These are phyloP conservation scores for Diceros bicornis DNA, from an alignment of 2,797 vertebrate species.

Conservation along the genomic window DNA sequence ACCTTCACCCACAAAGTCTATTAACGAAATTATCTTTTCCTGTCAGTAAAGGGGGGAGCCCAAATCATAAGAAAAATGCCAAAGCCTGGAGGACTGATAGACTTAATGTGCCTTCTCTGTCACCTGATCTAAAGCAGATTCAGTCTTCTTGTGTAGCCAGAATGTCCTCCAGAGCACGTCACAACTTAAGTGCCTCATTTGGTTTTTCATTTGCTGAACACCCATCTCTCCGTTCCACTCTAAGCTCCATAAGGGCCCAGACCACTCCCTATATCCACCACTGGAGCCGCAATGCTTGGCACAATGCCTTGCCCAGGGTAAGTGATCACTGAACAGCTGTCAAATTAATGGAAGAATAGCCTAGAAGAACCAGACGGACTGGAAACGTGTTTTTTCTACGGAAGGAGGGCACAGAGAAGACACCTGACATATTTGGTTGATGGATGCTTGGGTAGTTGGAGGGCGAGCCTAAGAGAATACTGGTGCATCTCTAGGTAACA, in stretches of 20 bases:
- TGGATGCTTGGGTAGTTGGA: not conserved
- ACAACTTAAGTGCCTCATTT: not conserved
- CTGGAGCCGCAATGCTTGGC: not conserved
- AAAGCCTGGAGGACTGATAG: not conserved
- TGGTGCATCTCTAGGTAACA: not conserved
- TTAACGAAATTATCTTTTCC: conserved; percentile 12
- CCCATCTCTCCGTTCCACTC: not conserved
- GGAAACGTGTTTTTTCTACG: conserved; percentile 23
- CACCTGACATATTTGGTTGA: not conserved
- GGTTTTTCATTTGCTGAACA: conserved; percentile 24
- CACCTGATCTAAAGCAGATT: conserved; percentile 31
- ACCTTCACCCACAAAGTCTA: not conserved
- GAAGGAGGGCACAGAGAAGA: conserved; percentile 35
- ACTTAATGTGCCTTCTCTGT: not conserved
- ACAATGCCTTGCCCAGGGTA: not conserved
- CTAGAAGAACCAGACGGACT: conserved; percentile 20
- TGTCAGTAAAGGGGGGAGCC: not conserved
- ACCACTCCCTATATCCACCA: not conserved
- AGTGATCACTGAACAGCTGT: conserved; percentile 9
- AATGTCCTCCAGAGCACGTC: not conserved
- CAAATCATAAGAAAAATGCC: conserved; percentile 61
- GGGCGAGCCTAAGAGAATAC: not conserved
- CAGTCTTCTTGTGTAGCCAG: not conserved
- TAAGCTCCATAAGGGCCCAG: not conserved
- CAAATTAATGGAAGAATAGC: not conserved